Conservation (phyloP, 2,113 vertebrate genomes). For the Gracilinanus agilis region DNA sequence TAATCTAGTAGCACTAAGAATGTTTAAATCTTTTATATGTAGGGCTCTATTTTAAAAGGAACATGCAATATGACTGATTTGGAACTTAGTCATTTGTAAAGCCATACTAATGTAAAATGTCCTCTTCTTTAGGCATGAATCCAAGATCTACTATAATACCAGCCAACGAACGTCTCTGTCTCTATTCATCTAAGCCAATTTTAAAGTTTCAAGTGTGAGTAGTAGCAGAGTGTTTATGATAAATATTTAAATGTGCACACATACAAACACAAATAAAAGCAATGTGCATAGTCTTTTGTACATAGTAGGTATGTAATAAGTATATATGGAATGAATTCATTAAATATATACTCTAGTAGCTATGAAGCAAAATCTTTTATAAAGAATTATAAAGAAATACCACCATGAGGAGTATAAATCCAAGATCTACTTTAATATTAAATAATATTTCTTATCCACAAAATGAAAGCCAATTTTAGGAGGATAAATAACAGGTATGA, state of each 20-base stretch:
- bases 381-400: constrained; percentile 18
- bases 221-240: not conserved
- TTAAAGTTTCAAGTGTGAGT: constrained; percentile 5
- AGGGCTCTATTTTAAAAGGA: not conserved
- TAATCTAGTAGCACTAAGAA: not conserved
- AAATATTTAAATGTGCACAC: not conserved
- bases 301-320: not conserved
- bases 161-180: not conserved
- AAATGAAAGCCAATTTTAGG: constrained; percentile 30
- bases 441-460: not conserved
- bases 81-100: constrained; percentile 31
- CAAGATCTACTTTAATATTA: not conserved
- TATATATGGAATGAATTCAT: not conserved
- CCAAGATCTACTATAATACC: not conserved
- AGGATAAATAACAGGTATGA: constrained; percentile 39
- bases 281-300: not conserved
- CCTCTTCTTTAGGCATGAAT: not conserved
- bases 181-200: constrained; percentile 34
- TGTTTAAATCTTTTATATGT: not conserved
- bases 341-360: not conserved
- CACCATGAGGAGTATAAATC: not conserved
- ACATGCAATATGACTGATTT: not conserved
- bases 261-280: not conserved
- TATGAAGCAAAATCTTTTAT: constrained; percentile 20
- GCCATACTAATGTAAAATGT: constrained; percentile 9